A percentile compares a stretch with the other conserved stretches of the same genome.
Conservation (phyloP, 2,797 vertebrate species). For the Lemur catta region DNA sequence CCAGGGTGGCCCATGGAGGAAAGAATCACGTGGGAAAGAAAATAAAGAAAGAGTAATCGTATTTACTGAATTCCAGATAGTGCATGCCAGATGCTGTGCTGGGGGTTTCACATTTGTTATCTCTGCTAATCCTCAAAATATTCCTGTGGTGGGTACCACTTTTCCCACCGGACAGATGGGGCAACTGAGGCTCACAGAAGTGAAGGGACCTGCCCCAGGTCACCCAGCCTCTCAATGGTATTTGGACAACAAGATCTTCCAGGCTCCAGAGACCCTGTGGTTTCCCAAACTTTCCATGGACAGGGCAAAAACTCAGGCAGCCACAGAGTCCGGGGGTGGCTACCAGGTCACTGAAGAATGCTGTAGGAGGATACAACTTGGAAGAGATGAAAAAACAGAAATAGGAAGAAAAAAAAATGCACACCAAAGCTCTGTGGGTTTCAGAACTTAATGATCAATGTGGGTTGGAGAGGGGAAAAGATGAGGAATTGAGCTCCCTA, state of each 20-base stretch:
- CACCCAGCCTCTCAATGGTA: background rate
- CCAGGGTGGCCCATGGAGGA: background rate
- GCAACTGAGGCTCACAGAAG: background rate
- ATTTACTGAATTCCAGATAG: background rate
- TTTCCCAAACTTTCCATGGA: constrained; percentile 14
- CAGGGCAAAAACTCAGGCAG: background rate
- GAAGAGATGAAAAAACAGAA: constrained; percentile 6
- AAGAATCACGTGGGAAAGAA: background rate
- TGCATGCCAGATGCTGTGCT: background rate
- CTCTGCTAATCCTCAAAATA: constrained; percentile 18
- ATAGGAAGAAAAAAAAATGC: background rate
- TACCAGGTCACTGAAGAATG: background rate
- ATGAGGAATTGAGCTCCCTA: constrained; percentile 6
- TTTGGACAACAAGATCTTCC: background rate
- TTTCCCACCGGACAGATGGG: background rate
- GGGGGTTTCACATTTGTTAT: background rate
- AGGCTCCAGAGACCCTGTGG: background rate
- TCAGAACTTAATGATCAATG: constrained; percentile 23
- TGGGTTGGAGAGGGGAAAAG: constrained; percentile 4
- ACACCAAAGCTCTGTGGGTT: background rate
- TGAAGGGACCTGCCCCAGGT: background rate
- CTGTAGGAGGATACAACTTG: background rate
- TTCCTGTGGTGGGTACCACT: constrained; percentile 8
- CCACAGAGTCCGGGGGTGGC: background rate
- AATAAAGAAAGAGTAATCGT: background rate